Evolutionary conservation across 2,113 vertebrate species (phyloP), one percentile per base, ranked within the genome.

Genomic region (Mesocricetus auratus): DNA sequence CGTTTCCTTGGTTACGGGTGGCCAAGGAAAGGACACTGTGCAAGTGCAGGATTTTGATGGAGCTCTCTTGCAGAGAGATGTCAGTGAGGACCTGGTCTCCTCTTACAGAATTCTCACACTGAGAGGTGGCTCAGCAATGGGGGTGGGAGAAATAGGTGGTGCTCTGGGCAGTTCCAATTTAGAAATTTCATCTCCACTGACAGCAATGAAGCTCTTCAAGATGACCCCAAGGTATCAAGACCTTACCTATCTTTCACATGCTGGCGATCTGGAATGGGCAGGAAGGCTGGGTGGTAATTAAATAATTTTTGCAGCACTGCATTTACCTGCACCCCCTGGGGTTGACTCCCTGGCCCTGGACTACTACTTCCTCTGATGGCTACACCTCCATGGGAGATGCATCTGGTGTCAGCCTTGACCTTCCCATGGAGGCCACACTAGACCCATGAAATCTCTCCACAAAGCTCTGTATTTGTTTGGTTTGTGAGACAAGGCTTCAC

Each of bases 1-100:
- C 3, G 98, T 99, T 98, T 98, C 98, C 98, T 97, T 98, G 98
- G 98, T 98, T 98, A 99, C 98, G 95, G 15, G 96, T 98, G 98
- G 97, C 98, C 98, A 98, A 97, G 96, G 97, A 98, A 98, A 95
- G 98, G 97, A 98, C 97, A 98, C 78, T 90, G 92, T 95, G 98
- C 95, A 97, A 98, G 94, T 97, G 97, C 96, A 74, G 94, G 97
- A 97, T 64, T 95, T 93, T 97, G 97, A 94, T 96, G 96, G 94
- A 68, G 95, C 95, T 96, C 92, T 97, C 97, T 94, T 94, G 96
- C 97, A 97, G 77, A 93, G 90, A 95, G 91, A 95, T 97, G 96
- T 95, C 87, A 94, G 95, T 13, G 5, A 81, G 97, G 87, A 98
- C 96, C 94, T 97, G 62, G 95, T 77, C 96, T 98, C 78, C 97